These are phyloP conservation scores for Thamnaconus septentrionalis DNA, from an alignment of 2,113 vertebrate genomes.

Conservation along the genomic window DNA sequence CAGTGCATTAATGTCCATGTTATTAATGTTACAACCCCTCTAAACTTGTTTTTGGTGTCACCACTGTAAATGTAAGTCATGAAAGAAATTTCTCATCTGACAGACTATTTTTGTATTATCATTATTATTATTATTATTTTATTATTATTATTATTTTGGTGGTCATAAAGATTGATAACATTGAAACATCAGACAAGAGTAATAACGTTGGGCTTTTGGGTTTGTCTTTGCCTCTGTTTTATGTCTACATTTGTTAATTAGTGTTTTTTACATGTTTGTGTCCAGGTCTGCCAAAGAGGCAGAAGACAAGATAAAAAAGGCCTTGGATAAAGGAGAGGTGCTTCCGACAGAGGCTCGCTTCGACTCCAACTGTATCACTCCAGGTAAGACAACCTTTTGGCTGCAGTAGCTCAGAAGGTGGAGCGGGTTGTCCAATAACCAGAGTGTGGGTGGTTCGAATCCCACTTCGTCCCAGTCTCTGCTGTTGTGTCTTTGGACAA, in stretches of 20 bases:
- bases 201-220: background rate
- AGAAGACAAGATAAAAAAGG: conserved; percentile 98
- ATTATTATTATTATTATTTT: too few species aligned
- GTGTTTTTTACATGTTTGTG: conserved; percentile 17
- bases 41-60: too few species aligned
- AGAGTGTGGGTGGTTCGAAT: too few species aligned
- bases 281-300: conserved; percentile 95
- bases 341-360: conserved; percentile 95
- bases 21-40: too few species aligned
- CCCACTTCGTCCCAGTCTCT: too few species aligned
- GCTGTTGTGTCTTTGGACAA: too few species aligned
- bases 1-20: too few species aligned
- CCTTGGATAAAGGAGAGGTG: conserved; percentile 94
- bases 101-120: background rate
- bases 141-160: too few species aligned
- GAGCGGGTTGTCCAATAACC: too few species aligned
- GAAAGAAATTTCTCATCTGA: background rate
- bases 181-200: background rate
- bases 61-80: background rate
- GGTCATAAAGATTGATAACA: background rate
- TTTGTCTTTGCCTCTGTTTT: conserved; percentile 1
- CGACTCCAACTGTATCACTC: conserved; percentile 98
- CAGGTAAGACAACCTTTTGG: conserved; percentile 75
- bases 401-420: too few species aligned
- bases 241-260: background rate